Base-by-base conservation (phyloP, 2,113 vertebrate species). In the Tympanuchus pallidicinctus region DNA sequence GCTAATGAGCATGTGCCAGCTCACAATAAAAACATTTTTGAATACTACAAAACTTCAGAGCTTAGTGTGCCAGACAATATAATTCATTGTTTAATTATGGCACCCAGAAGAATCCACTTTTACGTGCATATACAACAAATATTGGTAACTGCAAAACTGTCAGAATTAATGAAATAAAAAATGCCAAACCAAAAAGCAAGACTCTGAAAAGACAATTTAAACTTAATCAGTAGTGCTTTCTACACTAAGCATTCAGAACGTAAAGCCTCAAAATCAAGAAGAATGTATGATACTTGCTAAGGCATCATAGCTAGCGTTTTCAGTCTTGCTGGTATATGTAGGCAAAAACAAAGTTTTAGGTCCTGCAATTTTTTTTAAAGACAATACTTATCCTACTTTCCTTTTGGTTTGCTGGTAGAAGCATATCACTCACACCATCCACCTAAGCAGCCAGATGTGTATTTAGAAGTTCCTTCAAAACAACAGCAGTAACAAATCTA, bases 1-100 rank as follows among this genome's bases (percentile, higher is more conserved):
- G 97, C 97, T 98, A 98, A 98, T 98, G 97, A 99, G 98, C 92
- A 87, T 48, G 78, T 86, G 86, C 60, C 93, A 74, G 78, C 88
- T 92, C 92, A 92, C 88, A 97, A 97, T 92, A 97, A 98, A 97
- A 98, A 97, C 90, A 94, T 89, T 96, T 97, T 27, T 96, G 91
- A 97, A 98, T 97, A 97, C 98, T 94, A 97, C 88, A 97, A 93
- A 94, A 94, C 82, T 92, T 70, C 82, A 95, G 86, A 94, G 86
- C 80, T 56, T 69, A 42, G 82, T 90, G 86, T 94, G 84, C 88
- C 95, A 95, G 93, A 95, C 94, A 97, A 95, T 73, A 56, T 50
- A 69, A 94, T 86, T 92, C 89, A 81, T 36, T 95, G 92, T 93
- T 92, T 95, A 95, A 94, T 96, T 95, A 89, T 2, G 3, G 84